Conservation (phyloP, 2,888 invertebrate species). For the Acholoe squamosa region DNA sequence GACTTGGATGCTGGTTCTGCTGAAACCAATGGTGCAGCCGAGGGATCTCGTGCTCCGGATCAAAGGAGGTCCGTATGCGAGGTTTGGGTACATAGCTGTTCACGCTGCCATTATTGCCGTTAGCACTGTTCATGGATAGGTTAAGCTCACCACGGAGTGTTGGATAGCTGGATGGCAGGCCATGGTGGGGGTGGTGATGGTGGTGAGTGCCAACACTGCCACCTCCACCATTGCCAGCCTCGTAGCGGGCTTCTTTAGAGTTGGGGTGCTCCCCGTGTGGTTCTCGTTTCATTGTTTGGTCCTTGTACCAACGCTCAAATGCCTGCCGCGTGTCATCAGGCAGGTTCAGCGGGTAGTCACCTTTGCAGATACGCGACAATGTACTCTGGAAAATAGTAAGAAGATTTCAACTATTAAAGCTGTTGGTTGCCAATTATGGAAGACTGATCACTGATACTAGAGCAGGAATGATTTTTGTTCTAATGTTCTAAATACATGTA, state of each 20-base stretch:
- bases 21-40: constrained; percentile 98
- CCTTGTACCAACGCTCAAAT: constrained; percentile 94
- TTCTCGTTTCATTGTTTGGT: constrained; percentile 61
- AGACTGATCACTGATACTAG: background rate
- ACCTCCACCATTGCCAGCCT: background rate
- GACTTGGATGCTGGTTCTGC: constrained; percentile 97
- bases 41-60: constrained; percentile 97
- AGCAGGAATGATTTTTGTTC: no score
- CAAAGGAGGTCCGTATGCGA: constrained; percentile 97
- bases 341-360: constrained; percentile 87
- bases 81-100: constrained; percentile 74
- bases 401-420: background rate
- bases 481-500: no score
- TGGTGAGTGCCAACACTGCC: constrained; percentile 19
- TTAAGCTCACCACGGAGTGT: constrained; percentile 37
- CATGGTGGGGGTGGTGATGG: constrained; percentile 65
- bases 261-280: constrained; percentile 19
- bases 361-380: constrained; percentile 92
- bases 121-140: constrained; percentile 45
- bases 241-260: constrained; percentile 69
- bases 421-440: background rate
- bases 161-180: constrained; percentile 58
- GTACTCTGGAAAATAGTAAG: constrained; percentile 76
- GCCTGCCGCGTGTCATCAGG: constrained; percentile 93
- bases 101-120: background rate